Evolutionary conservation across 2,113 vertebrate genomes (phyloP).

Genomic region (Myocastor coypus): DNA sequence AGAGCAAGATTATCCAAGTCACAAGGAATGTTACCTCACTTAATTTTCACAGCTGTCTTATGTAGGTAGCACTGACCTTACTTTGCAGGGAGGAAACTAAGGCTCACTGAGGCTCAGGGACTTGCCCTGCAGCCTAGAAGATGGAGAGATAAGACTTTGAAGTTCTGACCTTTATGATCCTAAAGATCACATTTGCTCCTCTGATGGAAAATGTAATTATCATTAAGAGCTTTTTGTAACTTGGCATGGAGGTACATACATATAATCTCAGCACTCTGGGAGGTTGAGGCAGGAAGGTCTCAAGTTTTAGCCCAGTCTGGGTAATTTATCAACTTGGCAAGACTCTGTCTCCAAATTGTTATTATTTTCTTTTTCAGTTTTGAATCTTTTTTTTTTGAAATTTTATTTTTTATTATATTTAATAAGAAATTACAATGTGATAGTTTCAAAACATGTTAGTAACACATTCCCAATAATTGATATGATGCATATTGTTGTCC

Average conservation of each 20-base stretch:
- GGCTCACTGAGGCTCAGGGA: background rate
- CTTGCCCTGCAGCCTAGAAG: background rate
- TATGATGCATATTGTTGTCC: too few species aligned
- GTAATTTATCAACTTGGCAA: background rate
- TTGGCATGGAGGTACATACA: background rate
- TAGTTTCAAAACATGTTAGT: too few species aligned
- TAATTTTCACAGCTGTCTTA: background rate
- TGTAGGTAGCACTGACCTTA: background rate
- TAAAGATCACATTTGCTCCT: conserved; percentile 2
- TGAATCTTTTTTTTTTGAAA: too few species aligned
- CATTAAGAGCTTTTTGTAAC: background rate
- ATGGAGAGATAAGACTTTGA: background rate
- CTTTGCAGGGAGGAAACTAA: conserved; percentile 13
- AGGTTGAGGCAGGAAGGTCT: background rate
- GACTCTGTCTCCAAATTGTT: background rate
- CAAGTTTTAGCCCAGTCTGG: background rate
- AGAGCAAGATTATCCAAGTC: background rate
- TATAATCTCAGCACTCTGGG: background rate
- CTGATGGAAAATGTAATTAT: background rate
- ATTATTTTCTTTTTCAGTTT: too few species aligned
- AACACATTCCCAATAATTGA: too few species aligned
- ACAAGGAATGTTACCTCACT: background rate
- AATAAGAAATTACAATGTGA: too few species aligned
- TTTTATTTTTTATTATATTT: too few species aligned
- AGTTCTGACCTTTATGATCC: background rate